A percentile compares a stretch with the other conserved stretches of the same genome.
phyloP scores from a whole-genome alignment of 2,888 invertebrate species.

The Hermodice carunculata region DNA sequence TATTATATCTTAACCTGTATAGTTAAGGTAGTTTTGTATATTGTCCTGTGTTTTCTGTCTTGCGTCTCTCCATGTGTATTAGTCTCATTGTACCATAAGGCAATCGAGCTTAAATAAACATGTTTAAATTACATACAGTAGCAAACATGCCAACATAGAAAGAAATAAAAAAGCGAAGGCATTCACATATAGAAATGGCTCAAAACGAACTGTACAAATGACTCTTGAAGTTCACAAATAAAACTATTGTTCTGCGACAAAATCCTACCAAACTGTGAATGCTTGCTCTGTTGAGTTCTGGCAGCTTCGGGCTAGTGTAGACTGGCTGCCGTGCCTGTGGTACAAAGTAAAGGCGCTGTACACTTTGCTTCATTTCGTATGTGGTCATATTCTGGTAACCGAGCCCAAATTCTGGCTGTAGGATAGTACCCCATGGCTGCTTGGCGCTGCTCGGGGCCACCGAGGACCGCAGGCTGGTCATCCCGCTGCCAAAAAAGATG shows the following conservation, averaged over 20 bases:
- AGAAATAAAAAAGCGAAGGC: background rate
- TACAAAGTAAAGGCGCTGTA: slow-evolving; percentile 52
- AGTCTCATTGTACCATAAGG: too few species aligned
- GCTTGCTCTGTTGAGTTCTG: slow-evolving; percentile 7
- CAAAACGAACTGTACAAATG: background rate
- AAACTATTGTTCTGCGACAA: too few species aligned
- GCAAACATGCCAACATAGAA: background rate
- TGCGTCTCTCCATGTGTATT: too few species aligned
- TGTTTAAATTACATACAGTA: too few species aligned
- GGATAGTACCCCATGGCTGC: slow-evolving; percentile 67
- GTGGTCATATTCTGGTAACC: slow-evolving; percentile 66
- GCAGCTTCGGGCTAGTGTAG: slow-evolving; percentile 2
- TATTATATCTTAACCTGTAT: too few species aligned
- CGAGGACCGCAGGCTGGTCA: slow-evolving; percentile 62
- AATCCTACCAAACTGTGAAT: slow-evolving; percentile 30
- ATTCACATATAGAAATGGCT: background rate
- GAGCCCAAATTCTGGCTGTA: slow-evolving; percentile 64
- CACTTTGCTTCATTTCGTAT: slow-evolving; percentile 64
- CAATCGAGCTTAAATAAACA: too few species aligned
- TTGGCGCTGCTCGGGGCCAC: slow-evolving; percentile 61
- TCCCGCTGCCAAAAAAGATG: too few species aligned
- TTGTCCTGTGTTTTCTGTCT: too few species aligned
- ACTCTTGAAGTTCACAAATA: too few species aligned
- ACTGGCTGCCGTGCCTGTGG: slow-evolving; percentile 36
- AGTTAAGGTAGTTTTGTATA: too few species aligned